phyloP scores from a whole-genome alignment of 2,113 vertebrate genomes.

The Falcunculus frontatus region DNA sequence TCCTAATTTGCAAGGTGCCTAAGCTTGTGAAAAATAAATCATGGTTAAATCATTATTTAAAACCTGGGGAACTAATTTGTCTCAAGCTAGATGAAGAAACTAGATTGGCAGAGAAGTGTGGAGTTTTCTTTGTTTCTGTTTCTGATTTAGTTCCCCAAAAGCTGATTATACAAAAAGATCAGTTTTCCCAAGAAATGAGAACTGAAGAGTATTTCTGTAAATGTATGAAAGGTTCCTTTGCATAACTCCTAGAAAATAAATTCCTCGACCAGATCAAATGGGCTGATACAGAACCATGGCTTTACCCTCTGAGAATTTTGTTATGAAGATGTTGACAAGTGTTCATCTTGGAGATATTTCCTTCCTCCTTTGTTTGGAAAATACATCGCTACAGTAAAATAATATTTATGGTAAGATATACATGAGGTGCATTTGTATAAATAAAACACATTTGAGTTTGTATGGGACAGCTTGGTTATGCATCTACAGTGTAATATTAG shows the following conservation, averaged over 20 bases:
- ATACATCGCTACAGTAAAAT: neutral
- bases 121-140: neutral
- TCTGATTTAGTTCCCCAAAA: neutral
- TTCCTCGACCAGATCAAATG: neutral
- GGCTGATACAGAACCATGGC: neutral
- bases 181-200: neutral
- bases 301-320: neutral
- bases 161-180: neutral
- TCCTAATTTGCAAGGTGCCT: neutral
- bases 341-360: neutral
- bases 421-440: neutral
- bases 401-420: neutral
- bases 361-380: neutral
- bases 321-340: neutral
- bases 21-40: neutral
- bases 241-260: neutral
- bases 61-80: neutral
- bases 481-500: neutral
- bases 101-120: neutral
- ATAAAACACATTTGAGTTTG: neutral
- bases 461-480: neutral
- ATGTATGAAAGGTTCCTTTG: neutral
- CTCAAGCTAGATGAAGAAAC: neutral
- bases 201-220: neutral
- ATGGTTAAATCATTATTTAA: neutral